These are phyloP conservation scores for Tenualosa ilisha DNA, from an alignment of 2,797 vertebrate genomes.

Conservation along the genomic window DNA sequence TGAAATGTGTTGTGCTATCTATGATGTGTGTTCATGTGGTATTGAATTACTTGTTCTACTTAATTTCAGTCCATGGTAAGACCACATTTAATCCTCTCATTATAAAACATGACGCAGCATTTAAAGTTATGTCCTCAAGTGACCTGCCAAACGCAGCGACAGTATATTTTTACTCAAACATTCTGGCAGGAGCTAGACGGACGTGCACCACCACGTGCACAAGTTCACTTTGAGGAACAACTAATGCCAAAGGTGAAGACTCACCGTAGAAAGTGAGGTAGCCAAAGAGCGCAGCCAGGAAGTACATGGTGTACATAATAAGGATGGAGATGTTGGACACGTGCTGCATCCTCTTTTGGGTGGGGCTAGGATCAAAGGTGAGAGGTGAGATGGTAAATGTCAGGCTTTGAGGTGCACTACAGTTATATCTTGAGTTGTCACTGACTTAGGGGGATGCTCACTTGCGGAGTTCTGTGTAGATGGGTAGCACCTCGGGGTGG, in stretches of 20 bases:
- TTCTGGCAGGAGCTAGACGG: background rate
- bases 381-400: background rate
- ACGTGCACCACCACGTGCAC: background rate
- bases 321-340: constrained; percentile 94
- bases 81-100: background rate
- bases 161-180: background rate
- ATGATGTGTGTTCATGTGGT: no score
- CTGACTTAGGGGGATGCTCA: constrained; percentile 68
- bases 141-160: background rate
- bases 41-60: no score
- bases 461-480: constrained; percentile 97
- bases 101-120: background rate
- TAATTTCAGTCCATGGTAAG: background rate
- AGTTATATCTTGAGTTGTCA: background rate
- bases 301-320: constrained; percentile 98
- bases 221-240: background rate
- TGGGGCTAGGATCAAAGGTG: background rate
- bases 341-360: constrained; percentile 89
- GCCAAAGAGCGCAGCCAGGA: constrained; percentile 95
- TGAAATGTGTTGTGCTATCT: no score
- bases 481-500: constrained; percentile 85
- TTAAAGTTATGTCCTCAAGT: background rate
- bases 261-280: constrained; percentile 98
- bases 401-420: background rate
- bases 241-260: constrained; percentile 45